These are phyloP conservation scores for Vollenhovia emeryi DNA, from an alignment of 1,140 invertebrate species.

Conservation along the genomic window DNA sequence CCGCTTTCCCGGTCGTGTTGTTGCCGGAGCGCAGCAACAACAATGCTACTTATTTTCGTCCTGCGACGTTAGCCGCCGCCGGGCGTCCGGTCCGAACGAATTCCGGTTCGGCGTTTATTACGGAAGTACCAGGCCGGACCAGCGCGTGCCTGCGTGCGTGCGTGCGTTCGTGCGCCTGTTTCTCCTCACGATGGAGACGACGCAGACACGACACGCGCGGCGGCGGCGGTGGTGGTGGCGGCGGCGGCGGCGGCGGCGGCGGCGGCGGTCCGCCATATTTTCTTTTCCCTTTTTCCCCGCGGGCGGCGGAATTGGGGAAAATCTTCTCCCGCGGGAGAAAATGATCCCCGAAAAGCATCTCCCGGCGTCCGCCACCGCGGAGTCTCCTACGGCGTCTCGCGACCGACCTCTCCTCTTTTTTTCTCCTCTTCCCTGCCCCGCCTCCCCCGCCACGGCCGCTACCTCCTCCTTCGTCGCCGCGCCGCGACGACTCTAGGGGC, in stretches of 20 bases:
- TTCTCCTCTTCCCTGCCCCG: not conserved
- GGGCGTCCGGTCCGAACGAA: not conserved
- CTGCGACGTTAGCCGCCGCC: not conserved
- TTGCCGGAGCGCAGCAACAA: not conserved
- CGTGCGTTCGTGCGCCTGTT: not conserved
- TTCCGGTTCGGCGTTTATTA: constrained; percentile 28
- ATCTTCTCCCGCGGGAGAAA: not conserved
- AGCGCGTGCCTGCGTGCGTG: too few relatives aligned
- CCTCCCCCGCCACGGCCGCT: not conserved
- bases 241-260: not conserved
- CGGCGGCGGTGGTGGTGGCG: not conserved
- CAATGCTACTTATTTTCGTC: not conserved
- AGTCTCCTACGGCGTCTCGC: not conserved
- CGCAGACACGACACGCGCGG: not conserved
- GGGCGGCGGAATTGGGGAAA: not conserved
- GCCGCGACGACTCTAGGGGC: too few relatives aligned
- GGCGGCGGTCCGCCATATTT: not conserved
- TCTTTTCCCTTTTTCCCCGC: not conserved
- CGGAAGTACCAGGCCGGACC: constrained; percentile 10
- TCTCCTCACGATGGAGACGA: not conserved
- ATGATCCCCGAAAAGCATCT: not conserved
- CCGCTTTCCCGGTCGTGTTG: not conserved
- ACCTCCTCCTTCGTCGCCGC: not conserved
- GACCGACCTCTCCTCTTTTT: constrained; percentile 1
- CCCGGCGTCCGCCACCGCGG: not conserved